Conservation (phyloP, 2,888 invertebrate species). For the Torymus texanus region DNA sequence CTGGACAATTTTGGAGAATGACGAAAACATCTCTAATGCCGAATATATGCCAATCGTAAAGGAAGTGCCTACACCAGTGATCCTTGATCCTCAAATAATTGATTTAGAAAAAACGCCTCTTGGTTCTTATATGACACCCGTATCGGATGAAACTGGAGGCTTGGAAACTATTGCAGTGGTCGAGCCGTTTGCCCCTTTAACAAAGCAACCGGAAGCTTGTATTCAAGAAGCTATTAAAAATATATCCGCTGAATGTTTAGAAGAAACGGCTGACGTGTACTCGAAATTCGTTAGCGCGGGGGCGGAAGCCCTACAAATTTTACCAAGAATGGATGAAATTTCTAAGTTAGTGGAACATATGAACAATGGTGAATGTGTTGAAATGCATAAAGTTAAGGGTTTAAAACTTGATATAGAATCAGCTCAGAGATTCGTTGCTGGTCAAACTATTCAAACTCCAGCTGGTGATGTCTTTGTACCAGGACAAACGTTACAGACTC, state of each 20-base stretch:
- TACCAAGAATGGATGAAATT: conserved; percentile 81
- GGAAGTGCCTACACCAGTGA: conserved; percentile 76
- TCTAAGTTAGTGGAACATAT: conserved; percentile 77
- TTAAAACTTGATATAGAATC: conserved; percentile 81
- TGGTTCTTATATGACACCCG: conserved; percentile 71
- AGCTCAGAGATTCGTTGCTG: conserved; percentile 82
- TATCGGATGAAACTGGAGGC: conserved; percentile 77
- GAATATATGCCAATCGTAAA: conserved; percentile 66
- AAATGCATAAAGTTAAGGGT: conserved; percentile 80
- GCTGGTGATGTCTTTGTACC: conserved; percentile 84
- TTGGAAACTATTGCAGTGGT: conserved; percentile 81
- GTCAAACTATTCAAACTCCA: conserved; percentile 84
- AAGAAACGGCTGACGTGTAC: conserved; percentile 79
- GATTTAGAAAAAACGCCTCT: conserved; percentile 74
- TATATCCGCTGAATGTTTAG: conserved; percentile 78
- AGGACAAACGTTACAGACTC: conserved; percentile 84
- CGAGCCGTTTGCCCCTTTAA: conserved; percentile 79
- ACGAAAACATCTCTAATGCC: conserved; percentile 56
- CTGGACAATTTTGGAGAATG: conserved; percentile 59
- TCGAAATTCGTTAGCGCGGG: conserved; percentile 78
- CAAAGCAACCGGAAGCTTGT: conserved; percentile 75
- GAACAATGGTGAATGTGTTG: conserved; percentile 79
- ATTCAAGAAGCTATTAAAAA: conserved; percentile 77
- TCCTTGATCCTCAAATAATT: conserved; percentile 77
- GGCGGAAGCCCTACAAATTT: conserved; percentile 77